phyloP scores from a whole-genome alignment of 1,140 invertebrate genomes.

The Dinoponera quadriceps region DNA sequence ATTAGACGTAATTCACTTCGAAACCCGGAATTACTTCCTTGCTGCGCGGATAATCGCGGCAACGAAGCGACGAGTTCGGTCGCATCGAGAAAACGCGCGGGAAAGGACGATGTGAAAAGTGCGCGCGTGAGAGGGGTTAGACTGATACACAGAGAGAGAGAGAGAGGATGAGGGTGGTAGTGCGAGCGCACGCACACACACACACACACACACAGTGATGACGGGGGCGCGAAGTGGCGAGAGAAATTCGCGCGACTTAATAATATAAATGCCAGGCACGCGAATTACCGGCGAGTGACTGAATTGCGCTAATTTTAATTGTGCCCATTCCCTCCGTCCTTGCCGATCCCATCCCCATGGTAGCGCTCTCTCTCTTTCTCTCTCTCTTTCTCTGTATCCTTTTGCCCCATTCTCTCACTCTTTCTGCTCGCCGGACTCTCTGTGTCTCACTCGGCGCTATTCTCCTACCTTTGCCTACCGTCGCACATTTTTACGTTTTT shows the following conservation, averaged over 20 bases:
- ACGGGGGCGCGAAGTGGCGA: constrained; percentile 34
- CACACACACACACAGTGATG: constrained; percentile 7
- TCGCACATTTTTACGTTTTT: constrained; percentile 63
- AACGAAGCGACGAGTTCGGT: constrained; percentile 39
- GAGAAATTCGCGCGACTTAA: constrained; percentile 80
- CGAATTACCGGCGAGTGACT: constrained; percentile 80
- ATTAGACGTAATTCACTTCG: constrained; percentile 79
- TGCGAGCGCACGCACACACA: constrained; percentile 28
- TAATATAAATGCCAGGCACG: constrained; percentile 82
- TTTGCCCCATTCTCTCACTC: constrained; percentile 37
- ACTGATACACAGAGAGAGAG: background rate
- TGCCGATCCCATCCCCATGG: background rate
- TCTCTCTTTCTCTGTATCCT: background rate
- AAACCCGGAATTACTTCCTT: constrained; percentile 79
- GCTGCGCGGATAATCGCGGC: constrained; percentile 61
- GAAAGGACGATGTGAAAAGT: constrained; percentile 34
- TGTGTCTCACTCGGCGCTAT: background rate
- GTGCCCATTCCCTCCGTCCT: constrained; percentile 73
- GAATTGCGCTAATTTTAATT: constrained; percentile 85
- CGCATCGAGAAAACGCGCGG: constrained; percentile 29
- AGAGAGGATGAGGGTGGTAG: background rate
- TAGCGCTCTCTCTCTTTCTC: constrained; percentile 16
- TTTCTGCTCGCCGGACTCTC: constrained; percentile 1
- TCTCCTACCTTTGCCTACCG: constrained; percentile 29
- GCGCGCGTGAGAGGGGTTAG: constrained; percentile 3